Percentiles rank a stretch among this genome's conserved stretches.
These are phyloP conservation scores for Thecophora atra DNA, from an alignment of 2,888 invertebrate species.

Conservation along the genomic window DNA sequence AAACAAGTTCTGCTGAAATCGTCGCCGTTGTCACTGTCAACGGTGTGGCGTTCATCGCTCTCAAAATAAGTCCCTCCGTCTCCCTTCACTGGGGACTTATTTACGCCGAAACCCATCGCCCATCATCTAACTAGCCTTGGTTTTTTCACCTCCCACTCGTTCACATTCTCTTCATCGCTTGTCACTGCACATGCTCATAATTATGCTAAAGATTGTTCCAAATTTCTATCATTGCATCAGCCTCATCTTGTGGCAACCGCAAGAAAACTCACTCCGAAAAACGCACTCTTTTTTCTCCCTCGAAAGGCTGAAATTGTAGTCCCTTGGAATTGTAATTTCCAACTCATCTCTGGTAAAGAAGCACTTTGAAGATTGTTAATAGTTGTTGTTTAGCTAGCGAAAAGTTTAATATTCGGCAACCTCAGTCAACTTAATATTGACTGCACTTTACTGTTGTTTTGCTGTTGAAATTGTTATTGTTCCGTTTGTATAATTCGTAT, in stretches of 20 bases:
- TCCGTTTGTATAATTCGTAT: no score
- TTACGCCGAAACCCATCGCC: no score
- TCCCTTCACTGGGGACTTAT: no score
- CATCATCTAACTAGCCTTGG: no score
- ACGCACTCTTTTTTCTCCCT: no score
- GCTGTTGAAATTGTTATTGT: not conserved
- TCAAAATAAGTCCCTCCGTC: no score
- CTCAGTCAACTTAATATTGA: slow-evolving; percentile 22
- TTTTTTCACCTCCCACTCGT: not conserved
- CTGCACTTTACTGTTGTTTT: slow-evolving; percentile 45
- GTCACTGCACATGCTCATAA: slow-evolving; percentile 45
- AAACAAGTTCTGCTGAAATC: no score
- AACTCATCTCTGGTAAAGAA: slow-evolving; percentile 6
- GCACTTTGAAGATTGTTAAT: slow-evolving; percentile 44
- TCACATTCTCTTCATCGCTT: not conserved
- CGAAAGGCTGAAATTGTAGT: slow-evolving; percentile 18
- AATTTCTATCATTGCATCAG: slow-evolving; percentile 25
- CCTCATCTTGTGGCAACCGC: slow-evolving; percentile 44
- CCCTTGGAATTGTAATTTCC: not conserved
- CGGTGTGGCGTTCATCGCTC: no score
- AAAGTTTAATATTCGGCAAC: slow-evolving; percentile 26
- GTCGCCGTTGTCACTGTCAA: no score
- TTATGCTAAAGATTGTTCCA: slow-evolving; percentile 57
- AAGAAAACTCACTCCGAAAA: slow-evolving; percentile 46
- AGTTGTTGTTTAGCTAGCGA: slow-evolving; percentile 45